Evolutionary conservation across 2,797 vertebrate genomes (phyloP), one percentile per base, ranked within the genome.

Genomic region (Neolamprologus multifasciatus): DNA sequence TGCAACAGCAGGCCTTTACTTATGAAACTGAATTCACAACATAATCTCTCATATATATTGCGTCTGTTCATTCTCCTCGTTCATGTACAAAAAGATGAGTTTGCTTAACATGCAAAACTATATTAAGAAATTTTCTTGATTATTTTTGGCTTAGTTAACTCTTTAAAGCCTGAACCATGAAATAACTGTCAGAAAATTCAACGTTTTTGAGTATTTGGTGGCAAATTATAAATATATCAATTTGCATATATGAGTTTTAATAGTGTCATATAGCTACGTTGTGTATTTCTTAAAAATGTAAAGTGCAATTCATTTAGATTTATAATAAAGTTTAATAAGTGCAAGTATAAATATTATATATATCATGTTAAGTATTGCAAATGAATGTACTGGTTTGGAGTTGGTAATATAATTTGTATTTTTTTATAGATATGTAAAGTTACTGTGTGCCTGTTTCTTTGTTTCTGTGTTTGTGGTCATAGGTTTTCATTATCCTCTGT

Each of bases 401-500:
- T n/a, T 19, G 2, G 7, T 33, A 13, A 13, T n/a, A 76, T 13
- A 31, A 9, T 71, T 43, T 43, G 4, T 71, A 45, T 69, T 14
- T 10, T 36, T 31, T 76, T 2, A 76, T 76, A 76, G 43, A n/a
- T n/a, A 76, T 50, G 14, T 50, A 31, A 50, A 76, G 71, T 76
- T n/a, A 76, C 21, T 26, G n/a, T 83, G 40, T 59, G 29, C 51
- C 23, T 50, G 48, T 55, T 9, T 80, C 4, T 21, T 12, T 21
- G 4, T 29, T 76, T 19, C 8, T 82, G 6, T 43, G 78, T 23
- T 38, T 59, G 4, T 81, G 1, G 16, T 31, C 29, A 6, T 95
- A 96, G 98, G 98, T 93, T 99, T 98, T 96, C 98, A 99, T 95
- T 99, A 99, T 93, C 98, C 98, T 85, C 96, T 99, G 89, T 99